phyloP scores from a whole-genome alignment of 1,140 invertebrate genomes.

The Trichoplusia ni region DNA sequence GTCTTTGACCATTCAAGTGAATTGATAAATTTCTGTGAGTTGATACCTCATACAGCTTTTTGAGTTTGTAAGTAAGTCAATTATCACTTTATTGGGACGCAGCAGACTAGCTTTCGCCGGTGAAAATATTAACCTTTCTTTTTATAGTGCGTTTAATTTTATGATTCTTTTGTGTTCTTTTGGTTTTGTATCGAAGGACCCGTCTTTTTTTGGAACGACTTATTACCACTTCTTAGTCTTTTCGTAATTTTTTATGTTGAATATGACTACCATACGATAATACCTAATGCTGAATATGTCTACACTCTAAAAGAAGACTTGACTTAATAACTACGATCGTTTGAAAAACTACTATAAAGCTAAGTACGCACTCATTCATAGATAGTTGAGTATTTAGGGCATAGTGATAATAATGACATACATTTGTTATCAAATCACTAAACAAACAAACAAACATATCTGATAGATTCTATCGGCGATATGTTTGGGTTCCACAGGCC shows the following conservation, averaged over 20 bases:
- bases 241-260: no score
- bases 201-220: no score
- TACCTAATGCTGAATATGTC: no score
- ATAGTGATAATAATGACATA: constrained; percentile 62
- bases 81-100: not conserved
- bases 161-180: no score
- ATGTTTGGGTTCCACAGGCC: constrained; percentile 21
- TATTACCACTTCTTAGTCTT: no score
- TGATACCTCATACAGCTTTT: no score
- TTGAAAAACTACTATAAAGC: not conserved
- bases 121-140: not conserved
- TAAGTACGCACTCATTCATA: constrained; percentile 20
- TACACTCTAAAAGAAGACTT: no score
- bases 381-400: constrained; percentile 52
- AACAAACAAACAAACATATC: constrained; percentile 66
- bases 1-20: not conserved
- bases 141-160: no score
- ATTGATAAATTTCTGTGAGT: no score
- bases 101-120: not conserved
- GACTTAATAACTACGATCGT: not conserved
- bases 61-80: not conserved
- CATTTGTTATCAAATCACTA: constrained; percentile 52
- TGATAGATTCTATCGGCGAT: constrained; percentile 45
- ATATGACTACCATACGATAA: no score
- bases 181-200: no score